Evolutionary conservation across 2,113 vertebrate species (phyloP).

Genomic region (Misgurnus mizolepis): DNA sequence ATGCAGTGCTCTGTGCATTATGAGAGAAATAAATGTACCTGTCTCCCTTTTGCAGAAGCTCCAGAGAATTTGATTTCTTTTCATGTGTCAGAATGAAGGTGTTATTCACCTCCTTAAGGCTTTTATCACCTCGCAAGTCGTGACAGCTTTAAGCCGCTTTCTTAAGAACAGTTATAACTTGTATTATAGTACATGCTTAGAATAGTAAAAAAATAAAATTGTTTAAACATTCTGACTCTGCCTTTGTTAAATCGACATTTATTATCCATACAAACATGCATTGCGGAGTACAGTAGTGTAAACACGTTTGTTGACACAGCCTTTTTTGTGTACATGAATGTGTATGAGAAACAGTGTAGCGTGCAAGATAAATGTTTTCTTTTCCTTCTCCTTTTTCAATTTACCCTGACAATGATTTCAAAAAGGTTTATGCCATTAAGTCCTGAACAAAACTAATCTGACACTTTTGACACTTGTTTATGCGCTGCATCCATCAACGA

Average conservation of each 20-base stretch:
- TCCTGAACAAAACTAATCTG: conserved; percentile 45
- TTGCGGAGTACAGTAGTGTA: conserved; percentile 65
- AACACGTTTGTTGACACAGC: conserved; percentile 53
- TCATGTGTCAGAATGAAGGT: conserved; percentile 86
- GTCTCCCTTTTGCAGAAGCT: conserved; percentile 87
- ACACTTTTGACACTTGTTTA: conserved; percentile 43
- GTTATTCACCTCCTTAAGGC: conserved; percentile 84
- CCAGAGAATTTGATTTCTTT: conserved; percentile 84
- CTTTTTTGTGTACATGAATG: neutral
- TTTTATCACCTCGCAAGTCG: conserved; percentile 81
- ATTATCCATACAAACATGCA: conserved; percentile 64
- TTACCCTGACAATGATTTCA: conserved; percentile 36
- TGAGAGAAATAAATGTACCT: conserved; percentile 69
- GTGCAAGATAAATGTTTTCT: neutral
- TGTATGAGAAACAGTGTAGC: neutral
- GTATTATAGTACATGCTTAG: conserved; percentile 59
- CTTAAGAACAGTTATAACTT: conserved; percentile 65
- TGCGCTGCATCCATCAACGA: neutral
- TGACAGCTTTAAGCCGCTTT: conserved; percentile 85
- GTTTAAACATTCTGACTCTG: conserved; percentile 44
- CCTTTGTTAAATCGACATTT: conserved; percentile 58
- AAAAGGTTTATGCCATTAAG: neutral
- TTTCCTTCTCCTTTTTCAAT: conserved; percentile 38
- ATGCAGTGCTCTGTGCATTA: conserved; percentile 80
- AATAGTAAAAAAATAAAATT: conserved; percentile 54